Percentiles rank a stretch among this genome's conserved stretches.
Conservation (phyloP, 2,888 invertebrate genomes). For the Andricus curvator region DNA sequence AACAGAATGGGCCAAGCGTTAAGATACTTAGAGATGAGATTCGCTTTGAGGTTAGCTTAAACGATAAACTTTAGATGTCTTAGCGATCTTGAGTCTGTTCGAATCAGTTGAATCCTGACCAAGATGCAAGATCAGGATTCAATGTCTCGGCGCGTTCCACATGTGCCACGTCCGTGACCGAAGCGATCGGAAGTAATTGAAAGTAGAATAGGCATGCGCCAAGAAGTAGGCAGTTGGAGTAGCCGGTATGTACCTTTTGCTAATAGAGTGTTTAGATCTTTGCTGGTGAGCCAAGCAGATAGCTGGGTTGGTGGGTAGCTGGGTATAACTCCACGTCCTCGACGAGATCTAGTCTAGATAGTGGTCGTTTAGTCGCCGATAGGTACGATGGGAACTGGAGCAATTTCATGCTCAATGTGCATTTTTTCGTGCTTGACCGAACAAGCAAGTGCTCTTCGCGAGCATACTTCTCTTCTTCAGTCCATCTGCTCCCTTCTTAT, state of each 20-base stretch:
- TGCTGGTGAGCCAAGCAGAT: slow-evolving; percentile 27
- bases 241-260: slow-evolving; percentile 51
- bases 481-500: background rate
- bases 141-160: slow-evolving; percentile 51
- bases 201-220: slow-evolving; percentile 57
- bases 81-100: background rate
- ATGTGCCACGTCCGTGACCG: slow-evolving; percentile 59
- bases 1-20: background rate
- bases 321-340: slow-evolving; percentile 28
- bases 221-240: slow-evolving; percentile 48
- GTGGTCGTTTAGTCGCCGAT: slow-evolving; percentile 50
- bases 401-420: slow-evolving; percentile 70
- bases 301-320: slow-evolving; percentile 6
- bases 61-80: slow-evolving; percentile 5
- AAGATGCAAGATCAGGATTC: slow-evolving; percentile 46
- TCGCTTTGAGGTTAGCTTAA: slow-evolving; percentile 12
- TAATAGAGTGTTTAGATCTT: slow-evolving; percentile 37
- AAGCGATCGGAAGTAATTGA: slow-evolving; percentile 59
- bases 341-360: slow-evolving; percentile 59
- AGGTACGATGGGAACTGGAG: slow-evolving; percentile 67
- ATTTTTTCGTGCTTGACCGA: slow-evolving; percentile 60
- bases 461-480: slow-evolving; percentile 39
- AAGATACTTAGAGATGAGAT: background rate
- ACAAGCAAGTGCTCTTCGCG: slow-evolving; percentile 49
- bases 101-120: slow-evolving; percentile 33